Base-by-base conservation (phyloP, 2,113 vertebrate species). In the Oriolus oriolus region DNA sequence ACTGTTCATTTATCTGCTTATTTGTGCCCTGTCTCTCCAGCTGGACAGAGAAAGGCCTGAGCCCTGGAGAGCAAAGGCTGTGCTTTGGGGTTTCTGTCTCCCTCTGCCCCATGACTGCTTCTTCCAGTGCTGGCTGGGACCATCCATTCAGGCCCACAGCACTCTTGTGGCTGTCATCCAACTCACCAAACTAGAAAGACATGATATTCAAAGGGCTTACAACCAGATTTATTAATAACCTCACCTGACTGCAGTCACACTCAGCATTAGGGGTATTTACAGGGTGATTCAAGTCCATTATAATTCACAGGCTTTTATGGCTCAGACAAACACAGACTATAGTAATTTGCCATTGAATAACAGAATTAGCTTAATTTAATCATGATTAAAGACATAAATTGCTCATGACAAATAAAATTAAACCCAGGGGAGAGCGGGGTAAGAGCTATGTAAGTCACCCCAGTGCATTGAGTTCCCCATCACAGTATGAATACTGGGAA, bases 301-400 rank as follows among this genome's bases (percentile, higher is more conserved):
- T 52, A 77, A 92, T 56, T 88, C 53, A 84, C 3, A 0, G 66
- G 83, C 63, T 93, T 95, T 96, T 78, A 93, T 26, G 60, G 54
- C 65, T 95, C 89, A 87, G 65, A 84, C n/a, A 74, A 88, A 84
- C 6, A 11, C 13, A 65, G 52, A 81, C 63, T 63, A 71, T 3
- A 71, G 68, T 33, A 84, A 90, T 65, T 70, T 35, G 41, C 61
- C 64, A 92, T 4, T 84, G 61, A 93, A 64, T 80, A 90, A 94
- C 8, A 60, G 52, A 64, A 92, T 95, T 84, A 90, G 7, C 39
- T 80, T 94, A 85, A 94, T 87, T 89, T 85, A 88, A 93, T 95
- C 44, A 90, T 16, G 39, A 86, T 75, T 73, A 84, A 27, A 75
- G 85, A 84, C 56, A 89, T 27, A 86, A 78, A 94, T 81, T 68